Percentiles rank a stretch among this genome's conserved stretches.
Evolutionary conservation across 2,797 vertebrate species (phyloP).

Genomic region (Tamandua tetradactyla): DNA sequence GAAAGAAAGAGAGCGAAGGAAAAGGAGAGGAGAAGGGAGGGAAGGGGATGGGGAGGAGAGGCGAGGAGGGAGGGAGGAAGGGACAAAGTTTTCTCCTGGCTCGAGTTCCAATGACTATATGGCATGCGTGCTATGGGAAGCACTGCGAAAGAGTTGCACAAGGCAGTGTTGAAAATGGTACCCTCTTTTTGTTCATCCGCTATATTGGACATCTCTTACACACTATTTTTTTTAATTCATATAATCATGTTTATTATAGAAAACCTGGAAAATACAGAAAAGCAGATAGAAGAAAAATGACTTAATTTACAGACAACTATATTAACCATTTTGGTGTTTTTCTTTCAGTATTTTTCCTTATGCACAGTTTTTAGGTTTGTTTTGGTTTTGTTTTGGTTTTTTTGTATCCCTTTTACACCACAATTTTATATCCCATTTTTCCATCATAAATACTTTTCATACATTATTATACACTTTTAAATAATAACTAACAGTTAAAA

Average conservation of each 20-base stretch:
- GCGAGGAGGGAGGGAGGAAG: neutral
- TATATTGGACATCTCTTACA: neutral
- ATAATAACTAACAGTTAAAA: slow-evolving; percentile 32
- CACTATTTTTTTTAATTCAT: neutral
- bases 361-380: neutral
- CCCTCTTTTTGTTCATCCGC: neutral
- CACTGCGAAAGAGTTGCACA: neutral
- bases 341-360: neutral
- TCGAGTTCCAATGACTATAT: neutral
- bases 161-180: neutral
- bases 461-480: slow-evolving; percentile 33
- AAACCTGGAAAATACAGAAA: slow-evolving; percentile 44
- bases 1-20: neutral
- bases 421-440: neutral
- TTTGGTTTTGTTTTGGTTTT: neutral
- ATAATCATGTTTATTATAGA: neutral
- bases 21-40: neutral
- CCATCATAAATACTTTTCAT: slow-evolving; percentile 3
- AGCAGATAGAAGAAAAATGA: slow-evolving; percentile 27
- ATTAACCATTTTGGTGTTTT: neutral
- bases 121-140: neutral
- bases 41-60: neutral
- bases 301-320: neutral
- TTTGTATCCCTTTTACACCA: neutral
- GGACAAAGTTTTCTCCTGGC: neutral